A percentile compares a stretch with the other conserved stretches of the same genome.
phyloP scores from a whole-genome alignment of 2,797 vertebrate genomes.

The Hyperoplus immaculatus region DNA sequence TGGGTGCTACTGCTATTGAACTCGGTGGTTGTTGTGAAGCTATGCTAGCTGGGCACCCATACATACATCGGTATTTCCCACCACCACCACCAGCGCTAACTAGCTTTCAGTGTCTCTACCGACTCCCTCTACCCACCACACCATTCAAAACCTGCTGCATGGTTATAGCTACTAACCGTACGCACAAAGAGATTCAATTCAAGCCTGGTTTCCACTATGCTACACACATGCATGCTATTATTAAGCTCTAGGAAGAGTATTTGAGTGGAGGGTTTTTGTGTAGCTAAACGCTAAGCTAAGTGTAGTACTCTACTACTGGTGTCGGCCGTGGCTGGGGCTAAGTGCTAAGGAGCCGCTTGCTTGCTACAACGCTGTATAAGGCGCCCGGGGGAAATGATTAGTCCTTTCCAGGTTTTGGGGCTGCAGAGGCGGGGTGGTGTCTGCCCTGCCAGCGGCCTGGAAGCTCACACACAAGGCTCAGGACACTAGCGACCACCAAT shows the following conservation, averaged over 20 bases:
- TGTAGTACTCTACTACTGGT: constrained; percentile 59
- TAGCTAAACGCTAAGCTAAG: constrained; percentile 77
- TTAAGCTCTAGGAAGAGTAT: neutral
- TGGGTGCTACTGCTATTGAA: constrained; percentile 74
- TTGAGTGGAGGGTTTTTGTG: constrained; percentile 51
- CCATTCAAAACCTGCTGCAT: constrained; percentile 66
- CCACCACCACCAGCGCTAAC: constrained; percentile 53
- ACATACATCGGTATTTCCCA: constrained; percentile 85
- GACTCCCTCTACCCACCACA: constrained; percentile 10
- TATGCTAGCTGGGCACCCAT: constrained; percentile 83
- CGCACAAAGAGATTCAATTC: constrained; percentile 71
- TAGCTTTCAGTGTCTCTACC: constrained; percentile 50
- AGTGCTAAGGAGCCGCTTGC: constrained; percentile 79
- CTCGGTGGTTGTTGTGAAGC: constrained; percentile 81
- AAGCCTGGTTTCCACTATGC: constrained; percentile 33
- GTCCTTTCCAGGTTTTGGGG: constrained; percentile 73
- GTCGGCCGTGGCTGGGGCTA: constrained; percentile 76
- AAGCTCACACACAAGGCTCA: constrained; percentile 40
- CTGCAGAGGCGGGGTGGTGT: constrained; percentile 77
- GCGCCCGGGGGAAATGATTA: constrained; percentile 76
- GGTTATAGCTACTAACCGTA: constrained; percentile 56
- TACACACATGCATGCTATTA: constrained; percentile 38
- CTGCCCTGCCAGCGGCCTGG: constrained; percentile 66
- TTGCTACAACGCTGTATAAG: constrained; percentile 42
- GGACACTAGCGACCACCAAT: constrained; percentile 14